Conservation (phyloP, 2,888 invertebrate species). For the Arrhopalites spinosus region DNA sequence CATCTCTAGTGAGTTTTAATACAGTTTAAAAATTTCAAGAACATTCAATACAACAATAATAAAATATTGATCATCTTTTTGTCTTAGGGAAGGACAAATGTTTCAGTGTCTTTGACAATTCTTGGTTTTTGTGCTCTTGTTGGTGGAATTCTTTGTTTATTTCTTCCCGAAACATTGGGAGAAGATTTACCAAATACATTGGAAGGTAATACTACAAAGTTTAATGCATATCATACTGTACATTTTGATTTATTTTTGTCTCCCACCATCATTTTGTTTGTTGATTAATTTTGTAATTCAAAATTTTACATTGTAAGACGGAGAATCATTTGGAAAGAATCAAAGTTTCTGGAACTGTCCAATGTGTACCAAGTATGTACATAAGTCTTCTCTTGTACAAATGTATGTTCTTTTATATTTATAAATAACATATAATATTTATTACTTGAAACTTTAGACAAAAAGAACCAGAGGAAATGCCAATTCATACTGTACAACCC, state of each 20-base stretch:
- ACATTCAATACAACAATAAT: too few species aligned
- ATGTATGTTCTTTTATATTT: not conserved
- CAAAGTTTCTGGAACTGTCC: conserved; percentile 81
- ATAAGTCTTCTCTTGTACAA: not conserved
- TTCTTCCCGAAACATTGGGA: conserved; percentile 83
- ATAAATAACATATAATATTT: not conserved
- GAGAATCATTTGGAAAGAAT: conserved; percentile 80
- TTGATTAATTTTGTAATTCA: too few species aligned
- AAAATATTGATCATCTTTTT: too few species aligned
- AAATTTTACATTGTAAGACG: conserved; percentile 81
- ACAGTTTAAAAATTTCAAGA: not conserved
- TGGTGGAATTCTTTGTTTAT: conserved; percentile 76
- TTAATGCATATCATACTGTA: too few species aligned
- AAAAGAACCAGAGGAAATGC: conserved; percentile 36
- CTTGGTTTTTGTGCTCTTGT: conserved; percentile 75
- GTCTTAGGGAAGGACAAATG: conserved; percentile 71
- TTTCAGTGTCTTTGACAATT: conserved; percentile 75
- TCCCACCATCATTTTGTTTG: too few species aligned
- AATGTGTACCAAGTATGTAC: conserved; percentile 48
- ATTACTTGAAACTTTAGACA: conserved; percentile 10
- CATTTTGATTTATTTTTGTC: too few species aligned
- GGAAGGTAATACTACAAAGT: too few species aligned
- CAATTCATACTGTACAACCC: conserved; percentile 22
- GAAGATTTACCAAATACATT: conserved; percentile 84
- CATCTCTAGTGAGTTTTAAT: conserved; percentile 70